Evolutionary conservation across 1,140 invertebrate species (phyloP), one percentile per base, ranked within the genome.

Genomic region (Macrobrachium rosenbergii): DNA sequence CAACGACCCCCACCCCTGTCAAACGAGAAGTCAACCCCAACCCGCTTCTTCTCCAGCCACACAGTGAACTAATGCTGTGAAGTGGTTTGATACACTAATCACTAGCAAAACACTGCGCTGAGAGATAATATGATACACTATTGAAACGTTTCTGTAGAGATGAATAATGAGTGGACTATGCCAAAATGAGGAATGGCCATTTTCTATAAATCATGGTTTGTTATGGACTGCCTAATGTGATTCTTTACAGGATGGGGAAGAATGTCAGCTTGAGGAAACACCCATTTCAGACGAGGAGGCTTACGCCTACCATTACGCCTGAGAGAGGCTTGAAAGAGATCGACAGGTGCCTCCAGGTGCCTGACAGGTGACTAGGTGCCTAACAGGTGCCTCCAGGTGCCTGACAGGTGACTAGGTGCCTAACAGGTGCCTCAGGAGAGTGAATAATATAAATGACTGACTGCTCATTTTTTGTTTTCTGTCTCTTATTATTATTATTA

Each of bases 31-130:
- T 2, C 52, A 37, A 37, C 28, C 28, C 28, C 28, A 37, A 37
- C 28, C 28, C 28, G 3, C 28, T 37, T 12, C 52, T 52, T 52
- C 52, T 52, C 52, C 52, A 52, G 52, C 6, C 12, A 52, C 52
- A 52, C 37, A 28, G 37, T 72, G 69, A 72, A 72, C 69, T 72
- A 72, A 72, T 72, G 23, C 69, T 23, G 69, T 28, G 69, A 72
- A 10, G 69, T 72, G 69, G 23, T 72, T 12, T 37, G 69, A 72
- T 21, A 11, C 52, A 52, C 52, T 52, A 52, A 52, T 52, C 52
- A 52, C 52, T 52, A 52, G 52, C 28, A 52, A 8, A 52, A 52
- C 52, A 52, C 52, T 72, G 17, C 14, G 69, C 19, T 43, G 37
- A 72, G 28, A 43, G 69, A 72, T n/a, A 43, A 28, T 72, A 23